Evolutionary conservation across 2,888 invertebrate species (phyloP), one percentile per base, ranked within the genome.

Genomic region (Diaphora mendica): DNA sequence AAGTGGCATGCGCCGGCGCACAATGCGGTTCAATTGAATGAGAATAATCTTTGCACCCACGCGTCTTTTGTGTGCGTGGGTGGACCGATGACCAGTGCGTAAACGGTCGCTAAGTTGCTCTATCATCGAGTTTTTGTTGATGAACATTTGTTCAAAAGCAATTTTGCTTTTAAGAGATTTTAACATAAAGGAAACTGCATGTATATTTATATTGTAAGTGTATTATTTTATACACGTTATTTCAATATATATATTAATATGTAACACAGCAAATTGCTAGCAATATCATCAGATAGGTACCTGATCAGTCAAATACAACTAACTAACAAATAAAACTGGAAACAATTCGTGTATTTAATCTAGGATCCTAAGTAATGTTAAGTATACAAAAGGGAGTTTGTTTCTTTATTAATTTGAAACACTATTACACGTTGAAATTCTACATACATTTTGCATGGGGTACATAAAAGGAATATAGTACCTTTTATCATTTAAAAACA

Each of bases 31-130:
- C 95, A 95, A 95, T 95, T 95, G 95, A 95, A 95, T 95, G 95
- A 94, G 93, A 94, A 92, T 95, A 95, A 95, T 95, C 95, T 95
- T 95, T 95, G 94, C 95, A 94, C 95, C 95, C 95, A 95, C 95
- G 95, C 94, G 89, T 91, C 93, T 92, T 92, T 93, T 93, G 93
- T 92, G 86, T 79, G 92, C 91, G 95, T 95, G 94, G 95, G 95
- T 93, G 95, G 95, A 95, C 93, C 90, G 90, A 91, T 95, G 95
- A 95, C 95, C 95, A 89, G 89, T 89, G 88, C 79, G 73, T 77
- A 74, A 74, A 76, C 79, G 82, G 64, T 72, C 13, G 72, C 77
- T 74, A 83, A 78, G 87, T 79, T 88, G 91, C 95, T 95, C 94
- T 92, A 93, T 87, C 65, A 0, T 17, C 0, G 17, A 64, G 71